These are phyloP conservation scores for Apteryx owenii DNA, from an alignment of 2,113 vertebrate species.

Conservation along the genomic window DNA sequence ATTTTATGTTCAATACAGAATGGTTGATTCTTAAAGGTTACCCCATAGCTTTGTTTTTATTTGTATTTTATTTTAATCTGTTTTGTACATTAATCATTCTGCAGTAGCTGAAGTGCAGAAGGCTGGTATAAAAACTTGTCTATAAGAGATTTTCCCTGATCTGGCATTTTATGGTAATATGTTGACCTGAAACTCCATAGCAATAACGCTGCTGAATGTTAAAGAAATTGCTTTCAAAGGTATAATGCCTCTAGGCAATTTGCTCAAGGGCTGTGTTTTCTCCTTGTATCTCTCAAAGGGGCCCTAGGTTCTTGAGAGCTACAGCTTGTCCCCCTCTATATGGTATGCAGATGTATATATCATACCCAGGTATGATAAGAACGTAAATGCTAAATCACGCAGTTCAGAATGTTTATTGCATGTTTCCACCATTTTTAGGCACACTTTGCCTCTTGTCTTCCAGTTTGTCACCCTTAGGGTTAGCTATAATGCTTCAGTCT, in stretches of 20 bases:
- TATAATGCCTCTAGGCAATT: not conserved
- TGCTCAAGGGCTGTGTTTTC: not conserved
- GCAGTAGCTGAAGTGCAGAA: not conserved
- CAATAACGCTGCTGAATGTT: not conserved
- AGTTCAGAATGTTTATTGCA: not conserved
- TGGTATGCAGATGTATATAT: not conserved
- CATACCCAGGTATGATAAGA: not conserved
- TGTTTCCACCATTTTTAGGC: not conserved
- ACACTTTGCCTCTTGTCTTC: not conserved
- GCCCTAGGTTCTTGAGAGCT: not conserved
- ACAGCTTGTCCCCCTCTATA: not conserved
- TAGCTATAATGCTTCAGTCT: not conserved
- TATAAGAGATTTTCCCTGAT: not conserved
- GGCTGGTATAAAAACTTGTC: not conserved
- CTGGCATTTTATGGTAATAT: not conserved
- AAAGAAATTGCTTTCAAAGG: not conserved
- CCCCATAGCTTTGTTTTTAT: not conserved
- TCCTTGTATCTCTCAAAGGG: not conserved
- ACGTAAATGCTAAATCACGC: not conserved
- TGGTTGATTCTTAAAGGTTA: not conserved
- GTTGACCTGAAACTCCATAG: not conserved
- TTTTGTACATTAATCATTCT: not conserved
- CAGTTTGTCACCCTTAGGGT: not conserved
- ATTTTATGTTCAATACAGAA: not conserved
- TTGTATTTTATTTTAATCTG: not conserved